Percentiles rank a stretch among this genome's conserved stretches.
Conservation (phyloP, 2,888 invertebrate genomes). For the Plebejus anna region DNA sequence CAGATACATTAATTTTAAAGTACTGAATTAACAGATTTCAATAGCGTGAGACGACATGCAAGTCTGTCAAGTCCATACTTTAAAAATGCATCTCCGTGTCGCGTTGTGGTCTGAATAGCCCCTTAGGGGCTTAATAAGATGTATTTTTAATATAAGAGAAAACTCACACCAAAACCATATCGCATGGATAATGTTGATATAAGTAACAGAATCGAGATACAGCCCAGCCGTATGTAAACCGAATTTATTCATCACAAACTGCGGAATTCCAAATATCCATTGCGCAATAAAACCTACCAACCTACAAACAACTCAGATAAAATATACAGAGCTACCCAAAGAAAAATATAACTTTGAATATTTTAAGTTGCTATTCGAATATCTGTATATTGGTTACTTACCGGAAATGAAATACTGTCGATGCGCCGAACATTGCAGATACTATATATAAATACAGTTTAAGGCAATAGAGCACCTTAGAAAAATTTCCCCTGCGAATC, state of each 20-base stretch:
- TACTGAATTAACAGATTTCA: no score
- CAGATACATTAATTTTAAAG: no score
- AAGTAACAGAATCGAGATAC: no score
- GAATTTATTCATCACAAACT: neutral
- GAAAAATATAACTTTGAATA: constrained; percentile 17
- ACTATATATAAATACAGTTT: constrained; percentile 21
- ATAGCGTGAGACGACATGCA: no score
- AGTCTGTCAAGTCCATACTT: no score
- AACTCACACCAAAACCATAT: no score
- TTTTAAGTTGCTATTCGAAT: neutral
- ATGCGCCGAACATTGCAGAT: constrained; percentile 20
- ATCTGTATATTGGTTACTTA: constrained; percentile 20
- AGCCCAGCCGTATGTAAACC: neutral
- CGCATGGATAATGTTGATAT: no score
- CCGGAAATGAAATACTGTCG: constrained; percentile 3
- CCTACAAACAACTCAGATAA: neutral
- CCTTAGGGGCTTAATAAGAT: no score
- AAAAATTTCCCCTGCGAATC: constrained; percentile 23
- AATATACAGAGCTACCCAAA: neutral
- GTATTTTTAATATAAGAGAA: no score
- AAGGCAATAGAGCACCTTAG: constrained; percentile 24
- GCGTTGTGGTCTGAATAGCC: no score
- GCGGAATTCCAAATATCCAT: neutral
- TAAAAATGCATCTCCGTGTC: no score
- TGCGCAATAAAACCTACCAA: constrained; percentile 5